phyloP scores from a whole-genome alignment of 2,888 invertebrate species.

The Biston stratarius region DNA sequence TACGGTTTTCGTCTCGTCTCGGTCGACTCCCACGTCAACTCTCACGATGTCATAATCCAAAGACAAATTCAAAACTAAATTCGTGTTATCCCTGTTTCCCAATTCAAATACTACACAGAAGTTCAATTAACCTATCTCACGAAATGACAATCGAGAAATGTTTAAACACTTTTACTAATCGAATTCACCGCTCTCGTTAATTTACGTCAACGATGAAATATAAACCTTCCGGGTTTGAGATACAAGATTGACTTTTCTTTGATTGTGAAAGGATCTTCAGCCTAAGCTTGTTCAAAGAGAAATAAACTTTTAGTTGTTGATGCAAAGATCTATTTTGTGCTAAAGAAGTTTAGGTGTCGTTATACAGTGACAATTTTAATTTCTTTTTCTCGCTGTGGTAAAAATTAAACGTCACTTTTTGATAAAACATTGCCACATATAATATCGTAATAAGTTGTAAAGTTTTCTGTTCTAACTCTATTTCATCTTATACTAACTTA shows the following conservation, averaged over 20 bases:
- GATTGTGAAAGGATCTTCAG: background rate
- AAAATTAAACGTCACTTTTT: slow-evolving; percentile 60
- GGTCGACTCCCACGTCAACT: too few species aligned
- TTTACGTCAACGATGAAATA: background rate
- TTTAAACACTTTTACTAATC: slow-evolving; percentile 25
- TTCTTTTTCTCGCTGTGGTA: slow-evolving; percentile 49
- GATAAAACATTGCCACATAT: slow-evolving; percentile 53
- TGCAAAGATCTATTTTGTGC: slow-evolving; percentile 14
- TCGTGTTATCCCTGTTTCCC: slow-evolving; percentile 2
- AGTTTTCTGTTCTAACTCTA: slow-evolving; percentile 34
- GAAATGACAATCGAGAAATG: slow-evolving; percentile 19
- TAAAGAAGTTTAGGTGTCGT: background rate
- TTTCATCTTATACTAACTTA: slow-evolving; percentile 24
- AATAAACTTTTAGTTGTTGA: slow-evolving; percentile 8
- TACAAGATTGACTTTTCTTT: background rate
- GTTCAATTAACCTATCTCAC: slow-evolving; percentile 26
- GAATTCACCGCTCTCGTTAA: slow-evolving; percentile 19
- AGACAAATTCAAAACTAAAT: background rate
- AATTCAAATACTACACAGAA: slow-evolving; percentile 23
- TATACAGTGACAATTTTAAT: slow-evolving; percentile 55
- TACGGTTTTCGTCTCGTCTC: too few species aligned
- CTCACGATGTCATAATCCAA: background rate
- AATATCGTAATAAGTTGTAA: slow-evolving; percentile 29
- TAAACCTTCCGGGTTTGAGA: background rate
- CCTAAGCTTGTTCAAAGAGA: background rate